These are phyloP conservation scores for Oscheius myriophilus DNA, from an alignment of 2,888 invertebrate genomes.

Conservation along the genomic window DNA sequence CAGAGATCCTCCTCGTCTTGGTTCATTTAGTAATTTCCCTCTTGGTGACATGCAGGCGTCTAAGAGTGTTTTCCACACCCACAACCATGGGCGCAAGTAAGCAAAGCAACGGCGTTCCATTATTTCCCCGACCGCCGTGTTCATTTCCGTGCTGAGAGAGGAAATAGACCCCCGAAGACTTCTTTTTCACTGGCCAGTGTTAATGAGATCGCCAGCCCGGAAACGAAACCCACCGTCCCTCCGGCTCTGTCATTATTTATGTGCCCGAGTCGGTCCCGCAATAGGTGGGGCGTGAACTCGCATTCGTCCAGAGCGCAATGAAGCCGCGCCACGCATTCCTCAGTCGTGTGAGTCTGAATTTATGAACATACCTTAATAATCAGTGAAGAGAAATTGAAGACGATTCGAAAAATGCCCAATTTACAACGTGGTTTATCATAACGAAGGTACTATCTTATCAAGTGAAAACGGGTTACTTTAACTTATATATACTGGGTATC, in stretches of 20 bases:
- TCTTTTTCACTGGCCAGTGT: constrained; percentile 18
- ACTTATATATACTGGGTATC: too few species aligned
- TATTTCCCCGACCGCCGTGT: background rate
- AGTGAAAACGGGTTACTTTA: too few species aligned
- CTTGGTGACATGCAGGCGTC: background rate
- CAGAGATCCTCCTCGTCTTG: background rate
- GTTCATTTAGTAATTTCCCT: background rate
- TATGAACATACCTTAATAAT: too few species aligned
- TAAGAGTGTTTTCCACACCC: background rate
- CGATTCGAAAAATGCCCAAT: too few species aligned
- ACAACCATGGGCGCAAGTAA: background rate
- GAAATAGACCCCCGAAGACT: constrained; percentile 13
- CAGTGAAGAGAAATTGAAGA: too few species aligned
- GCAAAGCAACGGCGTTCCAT: background rate
- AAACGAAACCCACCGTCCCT: constrained; percentile 22
- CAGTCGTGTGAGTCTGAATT: constrained; percentile 11
- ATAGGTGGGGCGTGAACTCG: constrained; percentile 26
- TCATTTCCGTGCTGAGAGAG: constrained; percentile 17
- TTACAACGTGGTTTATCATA: too few species aligned
- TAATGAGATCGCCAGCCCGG: constrained; percentile 25
- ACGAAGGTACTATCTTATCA: too few species aligned
- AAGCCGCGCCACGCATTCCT: constrained; percentile 20
- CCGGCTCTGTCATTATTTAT: constrained; percentile 26
- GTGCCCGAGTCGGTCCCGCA: constrained; percentile 28
- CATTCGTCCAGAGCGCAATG: constrained; percentile 11